Evolutionary conservation across 2,113 vertebrate genomes (phyloP).

Genomic region (Bambusicola thoracicus): DNA sequence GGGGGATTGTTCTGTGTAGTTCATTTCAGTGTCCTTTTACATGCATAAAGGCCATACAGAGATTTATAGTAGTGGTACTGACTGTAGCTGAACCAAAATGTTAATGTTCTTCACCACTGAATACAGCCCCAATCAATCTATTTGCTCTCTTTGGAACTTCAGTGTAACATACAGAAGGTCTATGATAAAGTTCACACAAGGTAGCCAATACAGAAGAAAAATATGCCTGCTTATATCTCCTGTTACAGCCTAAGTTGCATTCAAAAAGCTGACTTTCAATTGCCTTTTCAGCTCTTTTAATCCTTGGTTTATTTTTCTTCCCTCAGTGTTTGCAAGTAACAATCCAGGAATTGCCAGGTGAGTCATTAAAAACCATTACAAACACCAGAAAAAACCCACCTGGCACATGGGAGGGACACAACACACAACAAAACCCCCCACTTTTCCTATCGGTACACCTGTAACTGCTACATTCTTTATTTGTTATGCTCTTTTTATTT

Average conservation of each 20-base stretch:
- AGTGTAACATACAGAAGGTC: fast-evolving
- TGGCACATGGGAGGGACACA: too few species aligned
- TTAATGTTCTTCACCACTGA: not conserved
- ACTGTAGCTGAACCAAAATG: not conserved
- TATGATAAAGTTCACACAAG: not conserved
- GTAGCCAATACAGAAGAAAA: not conserved
- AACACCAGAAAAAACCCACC: not conserved
- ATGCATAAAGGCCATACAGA: not conserved
- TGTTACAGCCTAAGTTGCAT: not conserved
- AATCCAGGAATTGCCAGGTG: not conserved
- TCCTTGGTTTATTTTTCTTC: not conserved
- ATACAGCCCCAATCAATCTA: not conserved
- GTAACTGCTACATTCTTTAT: not conserved
- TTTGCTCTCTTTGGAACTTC: not conserved
- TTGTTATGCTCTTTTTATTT: not conserved
- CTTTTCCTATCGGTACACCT: not conserved
- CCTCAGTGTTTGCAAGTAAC: not conserved
- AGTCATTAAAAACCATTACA: not conserved
- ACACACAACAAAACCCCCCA: not conserved
- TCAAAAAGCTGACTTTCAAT: not conserved
- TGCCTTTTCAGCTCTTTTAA: not conserved
- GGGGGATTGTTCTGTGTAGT: not conserved
- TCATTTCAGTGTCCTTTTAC: not conserved
- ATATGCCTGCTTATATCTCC: not conserved
- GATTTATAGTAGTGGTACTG: not conserved